These are phyloP conservation scores for Apamea sordens DNA, from an alignment of 2,888 invertebrate species.

Conservation along the genomic window DNA sequence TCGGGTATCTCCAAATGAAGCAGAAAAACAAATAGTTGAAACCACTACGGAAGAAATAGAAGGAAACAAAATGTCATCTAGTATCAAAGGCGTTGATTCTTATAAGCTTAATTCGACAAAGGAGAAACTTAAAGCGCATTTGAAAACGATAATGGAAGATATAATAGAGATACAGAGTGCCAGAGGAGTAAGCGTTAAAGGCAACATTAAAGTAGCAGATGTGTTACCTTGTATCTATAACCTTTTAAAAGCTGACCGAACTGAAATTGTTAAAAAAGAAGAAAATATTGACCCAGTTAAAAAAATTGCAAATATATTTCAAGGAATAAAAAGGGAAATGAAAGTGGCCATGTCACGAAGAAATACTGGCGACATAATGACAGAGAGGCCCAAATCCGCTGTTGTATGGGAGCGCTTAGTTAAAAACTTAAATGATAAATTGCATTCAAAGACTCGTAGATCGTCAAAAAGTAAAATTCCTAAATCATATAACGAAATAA, in stretches of 20 bases:
- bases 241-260: constrained; percentile 71
- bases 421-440: constrained; percentile 73
- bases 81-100: constrained; percentile 10
- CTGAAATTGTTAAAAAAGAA: constrained; percentile 45
- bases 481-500: constrained; percentile 76
- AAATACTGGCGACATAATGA: constrained; percentile 56
- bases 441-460: constrained; percentile 72
- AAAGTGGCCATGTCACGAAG: constrained; percentile 71
- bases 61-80: not conserved
- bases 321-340: constrained; percentile 76
- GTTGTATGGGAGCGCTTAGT: constrained; percentile 82
- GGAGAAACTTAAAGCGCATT: constrained; percentile 81
- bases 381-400: constrained; percentile 78
- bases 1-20: constrained; percentile 9
- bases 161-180: constrained; percentile 80
- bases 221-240: constrained; percentile 84
- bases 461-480: constrained; percentile 56
- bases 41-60: constrained; percentile 6
- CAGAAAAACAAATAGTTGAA: constrained; percentile 5
- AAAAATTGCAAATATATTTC: constrained; percentile 77
- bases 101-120: constrained; percentile 73
- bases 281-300: constrained; percentile 54
- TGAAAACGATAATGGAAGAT: constrained; percentile 83
- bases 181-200: constrained; percentile 69
- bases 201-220: constrained; percentile 75